These are phyloP conservation scores for Drosophila mayri DNA, from an alignment of 1,140 invertebrate species.

Conservation along the genomic window DNA sequence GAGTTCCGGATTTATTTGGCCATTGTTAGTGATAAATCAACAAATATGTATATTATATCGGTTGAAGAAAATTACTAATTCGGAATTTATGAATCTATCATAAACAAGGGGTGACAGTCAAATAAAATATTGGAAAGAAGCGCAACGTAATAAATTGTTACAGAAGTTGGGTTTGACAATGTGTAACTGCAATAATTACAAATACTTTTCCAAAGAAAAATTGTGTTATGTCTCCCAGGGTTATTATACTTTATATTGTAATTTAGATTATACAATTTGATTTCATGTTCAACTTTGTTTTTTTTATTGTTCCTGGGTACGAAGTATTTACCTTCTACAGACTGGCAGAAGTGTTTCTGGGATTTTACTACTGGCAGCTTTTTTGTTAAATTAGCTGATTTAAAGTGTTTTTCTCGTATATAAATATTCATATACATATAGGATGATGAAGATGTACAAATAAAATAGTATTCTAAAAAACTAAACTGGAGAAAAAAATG, in stretches of 20 bases:
- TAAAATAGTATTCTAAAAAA: constrained; percentile 64
- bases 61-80: constrained; percentile 10
- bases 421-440: constrained; percentile 70
- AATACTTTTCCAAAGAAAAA: neutral
- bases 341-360: constrained; percentile 13
- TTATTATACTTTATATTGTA: neutral
- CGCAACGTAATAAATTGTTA: constrained; percentile 3
- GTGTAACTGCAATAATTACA: neutral
- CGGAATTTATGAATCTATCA: neutral
- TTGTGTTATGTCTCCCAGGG: neutral
- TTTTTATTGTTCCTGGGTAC: constrained; percentile 47
- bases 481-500: constrained; percentile 55
- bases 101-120: neutral
- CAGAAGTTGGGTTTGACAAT: neutral
- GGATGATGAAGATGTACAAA: constrained; percentile 65
- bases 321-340: constrained; percentile 18
- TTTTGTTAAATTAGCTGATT: constrained; percentile 48
- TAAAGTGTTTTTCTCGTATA: constrained; percentile 60
- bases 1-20: constrained; percentile 27
- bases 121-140: constrained; percentile 4
- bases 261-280: constrained; percentile 32
- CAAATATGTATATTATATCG: constrained; percentile 15
- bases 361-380: constrained; percentile 55
- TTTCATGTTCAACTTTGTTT: constrained; percentile 30
- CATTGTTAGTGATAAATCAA: constrained; percentile 23